A percentile compares a stretch with the other conserved stretches of the same genome.
phyloP scores from a whole-genome alignment of 2,113 vertebrate species.

The Psettodes erumei region DNA sequence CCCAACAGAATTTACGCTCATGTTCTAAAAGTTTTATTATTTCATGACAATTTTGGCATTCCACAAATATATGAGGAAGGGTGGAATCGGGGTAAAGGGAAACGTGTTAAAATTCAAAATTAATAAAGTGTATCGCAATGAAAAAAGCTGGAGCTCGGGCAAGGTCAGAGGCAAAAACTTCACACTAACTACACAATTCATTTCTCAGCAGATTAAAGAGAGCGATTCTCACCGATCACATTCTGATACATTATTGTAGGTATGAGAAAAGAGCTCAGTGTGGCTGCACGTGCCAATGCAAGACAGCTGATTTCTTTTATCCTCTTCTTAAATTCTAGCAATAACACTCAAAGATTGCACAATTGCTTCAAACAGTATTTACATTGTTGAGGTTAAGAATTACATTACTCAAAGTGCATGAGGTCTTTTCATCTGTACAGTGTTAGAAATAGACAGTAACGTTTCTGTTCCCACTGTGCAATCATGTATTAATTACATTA shows the following conservation, averaged over 20 bases:
- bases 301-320: not conserved
- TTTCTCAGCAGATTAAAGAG: not conserved
- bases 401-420: slow-evolving; percentile 53
- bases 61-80: not conserved
- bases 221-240: not conserved
- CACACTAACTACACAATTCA: slow-evolving; percentile 2
- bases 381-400: slow-evolving; percentile 41
- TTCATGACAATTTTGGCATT: slow-evolving; percentile 39
- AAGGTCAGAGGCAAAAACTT: slow-evolving; percentile 31
- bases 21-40: slow-evolving; percentile 54
- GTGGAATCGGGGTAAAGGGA: slow-evolving; percentile 6
- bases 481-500: slow-evolving; percentile 13
- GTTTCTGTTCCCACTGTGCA: slow-evolving; percentile 32
- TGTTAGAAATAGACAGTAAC: slow-evolving; percentile 47
- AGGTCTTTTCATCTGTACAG: slow-evolving; percentile 36
- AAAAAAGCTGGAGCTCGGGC: not conserved
- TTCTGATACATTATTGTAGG: not conserved
- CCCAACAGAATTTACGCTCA: not conserved
- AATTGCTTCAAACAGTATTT: slow-evolving; percentile 39
- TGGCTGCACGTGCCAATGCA: not conserved
- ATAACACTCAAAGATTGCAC: slow-evolving; percentile 7
- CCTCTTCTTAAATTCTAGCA: slow-evolving; percentile 13
- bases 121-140: slow-evolving; percentile 6
- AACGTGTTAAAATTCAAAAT: slow-evolving; percentile 26
- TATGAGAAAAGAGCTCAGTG: not conserved